Percentiles rank a stretch among this genome's conserved stretches.
Evolutionary conservation across 2,888 invertebrate genomes (phyloP).

Genomic region (Drosophila crucigera): DNA sequence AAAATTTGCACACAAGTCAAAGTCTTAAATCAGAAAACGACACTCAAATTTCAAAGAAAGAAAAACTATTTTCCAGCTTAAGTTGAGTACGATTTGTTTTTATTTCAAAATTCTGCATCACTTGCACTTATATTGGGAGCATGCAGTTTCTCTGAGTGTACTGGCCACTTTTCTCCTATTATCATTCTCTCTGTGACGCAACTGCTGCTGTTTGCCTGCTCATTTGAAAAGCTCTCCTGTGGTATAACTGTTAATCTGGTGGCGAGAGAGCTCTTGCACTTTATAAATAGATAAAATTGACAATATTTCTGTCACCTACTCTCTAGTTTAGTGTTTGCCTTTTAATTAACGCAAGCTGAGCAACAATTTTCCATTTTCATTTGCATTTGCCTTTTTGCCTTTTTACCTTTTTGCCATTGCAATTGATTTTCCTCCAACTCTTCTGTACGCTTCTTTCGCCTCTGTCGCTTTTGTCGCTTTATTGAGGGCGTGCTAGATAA

Average conservation of each 20-base stretch:
- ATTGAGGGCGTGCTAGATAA: slow-evolving; percentile 64
- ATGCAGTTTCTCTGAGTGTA: background rate
- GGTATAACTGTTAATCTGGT: slow-evolving; percentile 8
- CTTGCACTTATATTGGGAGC: background rate
- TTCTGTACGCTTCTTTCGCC: slow-evolving; percentile 24
- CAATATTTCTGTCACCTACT: slow-evolving; percentile 59
- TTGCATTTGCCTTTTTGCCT: slow-evolving; percentile 43
- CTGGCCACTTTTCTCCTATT: background rate
- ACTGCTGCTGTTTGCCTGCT: slow-evolving; percentile 4
- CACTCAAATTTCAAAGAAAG: background rate
- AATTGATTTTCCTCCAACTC: slow-evolving; percentile 48
- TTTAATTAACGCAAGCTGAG: slow-evolving; percentile 67
- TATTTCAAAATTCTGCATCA: background rate
- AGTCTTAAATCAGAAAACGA: background rate
- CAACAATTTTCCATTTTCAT: slow-evolving; percentile 44
- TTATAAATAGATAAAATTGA: slow-evolving; percentile 66
- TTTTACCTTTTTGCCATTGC: slow-evolving; percentile 27
- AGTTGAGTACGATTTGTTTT: background rate
- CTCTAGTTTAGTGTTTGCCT: slow-evolving; percentile 28
- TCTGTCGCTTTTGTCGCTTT: slow-evolving; percentile 24
- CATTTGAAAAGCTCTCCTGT: slow-evolving; percentile 1
- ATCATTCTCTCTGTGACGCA: slow-evolving; percentile 9
- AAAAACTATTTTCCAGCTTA: background rate
- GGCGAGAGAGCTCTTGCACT: slow-evolving; percentile 6
- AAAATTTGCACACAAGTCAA: background rate